A percentile compares a stretch with the other conserved stretches of the same genome.
Evolutionary conservation across 2,797 vertebrate species (phyloP).

Genomic region (Alcedo quadribrachys): DNA sequence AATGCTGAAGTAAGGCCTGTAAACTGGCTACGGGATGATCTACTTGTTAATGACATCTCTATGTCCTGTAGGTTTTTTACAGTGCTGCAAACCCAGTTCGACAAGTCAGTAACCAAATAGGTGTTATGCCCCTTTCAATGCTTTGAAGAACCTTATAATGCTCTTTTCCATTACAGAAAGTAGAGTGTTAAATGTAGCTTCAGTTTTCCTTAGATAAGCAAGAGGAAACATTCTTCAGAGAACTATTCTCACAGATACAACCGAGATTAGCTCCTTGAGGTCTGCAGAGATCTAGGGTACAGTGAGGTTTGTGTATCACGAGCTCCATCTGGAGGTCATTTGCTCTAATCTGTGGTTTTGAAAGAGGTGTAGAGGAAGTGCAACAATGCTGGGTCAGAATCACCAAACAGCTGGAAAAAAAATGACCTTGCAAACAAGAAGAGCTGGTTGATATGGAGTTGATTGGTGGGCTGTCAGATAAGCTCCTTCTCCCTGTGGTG

Average conservation of each 20-base stretch:
- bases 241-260: not conserved
- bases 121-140: not conserved
- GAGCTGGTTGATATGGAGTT: not conserved
- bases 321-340: constrained; percentile 64
- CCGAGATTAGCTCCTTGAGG: accelerated
- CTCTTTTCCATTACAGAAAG: not conserved
- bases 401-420: not conserved
- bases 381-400: not conserved
- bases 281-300: accelerated
- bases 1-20: not conserved
- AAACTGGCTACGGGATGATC: not conserved
- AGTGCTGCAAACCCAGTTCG: not conserved
- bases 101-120: not conserved
- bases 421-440: not conserved
- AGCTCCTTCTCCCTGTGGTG: not conserved
- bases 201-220: not conserved
- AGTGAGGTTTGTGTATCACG: not conserved
- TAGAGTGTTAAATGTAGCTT: not conserved
- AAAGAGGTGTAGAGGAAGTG: not conserved
- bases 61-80: not conserved
- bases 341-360: not conserved
- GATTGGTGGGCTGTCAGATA: accelerated
- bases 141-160: not conserved
- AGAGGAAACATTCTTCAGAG: not conserved
- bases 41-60: not conserved